These are phyloP conservation scores for Parthenolecanium corni DNA, from an alignment of 2,888 invertebrate species.

Conservation along the genomic window DNA sequence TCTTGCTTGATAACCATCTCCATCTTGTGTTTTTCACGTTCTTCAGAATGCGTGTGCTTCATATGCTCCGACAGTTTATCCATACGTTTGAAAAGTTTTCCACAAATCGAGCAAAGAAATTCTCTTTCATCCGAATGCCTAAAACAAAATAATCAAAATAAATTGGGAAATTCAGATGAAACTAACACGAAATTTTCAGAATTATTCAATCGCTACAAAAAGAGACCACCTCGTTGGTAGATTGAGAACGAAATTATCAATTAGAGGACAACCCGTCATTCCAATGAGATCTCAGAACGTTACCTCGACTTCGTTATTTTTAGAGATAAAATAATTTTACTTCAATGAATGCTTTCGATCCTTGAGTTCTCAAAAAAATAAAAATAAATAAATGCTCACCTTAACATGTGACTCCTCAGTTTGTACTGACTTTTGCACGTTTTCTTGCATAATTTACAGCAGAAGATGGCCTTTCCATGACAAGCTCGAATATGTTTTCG, in stretches of 20 bases:
- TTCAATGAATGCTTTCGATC: too few relatives aligned
- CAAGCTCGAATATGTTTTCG: conserved; percentile 63
- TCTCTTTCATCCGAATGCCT: conserved; percentile 52
- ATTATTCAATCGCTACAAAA: too few relatives aligned
- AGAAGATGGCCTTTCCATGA: conserved; percentile 55
- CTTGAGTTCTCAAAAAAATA: too few relatives aligned
- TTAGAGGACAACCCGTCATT: too few relatives aligned
- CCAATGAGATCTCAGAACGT: too few relatives aligned
- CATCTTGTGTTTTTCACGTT: conserved; percentile 10
- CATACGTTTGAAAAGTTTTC: conserved; percentile 64
- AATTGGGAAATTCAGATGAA: background rate
- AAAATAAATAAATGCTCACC: conserved; percentile 37
- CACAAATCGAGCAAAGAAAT: conserved; percentile 64
- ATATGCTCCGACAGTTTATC: conserved; percentile 63
- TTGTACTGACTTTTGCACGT: conserved; percentile 59
- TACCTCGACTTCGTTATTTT: too few relatives aligned
- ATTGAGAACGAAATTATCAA: too few relatives aligned
- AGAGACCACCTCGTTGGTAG: too few relatives aligned
- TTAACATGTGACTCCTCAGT: conserved; percentile 56
- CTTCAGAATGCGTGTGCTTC: conserved; percentile 50
- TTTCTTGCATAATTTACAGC: conserved; percentile 56
- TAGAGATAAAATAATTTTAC: too few relatives aligned
- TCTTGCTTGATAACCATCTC: conserved; percentile 30
- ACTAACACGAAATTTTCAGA: background rate
- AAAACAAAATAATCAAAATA: background rate